Percentiles rank a stretch among this genome's conserved stretches.
Conservation (phyloP, 2,888 invertebrate species). For the Gastrophysa polygoni region DNA sequence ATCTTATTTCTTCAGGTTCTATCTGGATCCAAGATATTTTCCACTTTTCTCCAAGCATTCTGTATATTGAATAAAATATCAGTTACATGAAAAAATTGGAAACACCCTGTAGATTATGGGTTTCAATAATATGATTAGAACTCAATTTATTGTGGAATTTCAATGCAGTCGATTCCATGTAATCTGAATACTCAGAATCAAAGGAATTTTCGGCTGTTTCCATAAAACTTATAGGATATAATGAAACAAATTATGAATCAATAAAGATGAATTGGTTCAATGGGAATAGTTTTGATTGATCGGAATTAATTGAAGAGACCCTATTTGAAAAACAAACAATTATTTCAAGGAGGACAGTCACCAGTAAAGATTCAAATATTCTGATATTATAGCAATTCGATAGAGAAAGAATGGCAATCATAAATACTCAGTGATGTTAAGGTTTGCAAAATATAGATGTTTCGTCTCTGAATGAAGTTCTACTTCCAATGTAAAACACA, state of each 20-base stretch:
- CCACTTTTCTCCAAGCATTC: too few relatives aligned
- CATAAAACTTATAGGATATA: too few relatives aligned
- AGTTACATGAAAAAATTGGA: too few relatives aligned
- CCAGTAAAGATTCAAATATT: neutral
- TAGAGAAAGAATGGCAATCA: neutral
- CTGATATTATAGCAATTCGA: neutral
- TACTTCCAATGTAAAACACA: constrained; percentile 21
- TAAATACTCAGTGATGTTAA: neutral
- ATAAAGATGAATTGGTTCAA: neutral
- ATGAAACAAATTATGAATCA: neutral
- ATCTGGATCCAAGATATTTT: too few relatives aligned
- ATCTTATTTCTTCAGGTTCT: too few relatives aligned
- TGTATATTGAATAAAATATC: too few relatives aligned
- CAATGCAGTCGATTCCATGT: too few relatives aligned
- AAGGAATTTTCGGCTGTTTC: too few relatives aligned
- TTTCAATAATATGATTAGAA: too few relatives aligned
- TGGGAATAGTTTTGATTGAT: neutral
- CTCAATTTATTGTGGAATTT: too few relatives aligned
- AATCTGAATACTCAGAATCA: too few relatives aligned
- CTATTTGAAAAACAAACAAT: neutral
- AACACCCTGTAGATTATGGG: too few relatives aligned
- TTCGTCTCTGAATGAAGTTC: constrained; percentile 22
- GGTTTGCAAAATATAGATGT: neutral
- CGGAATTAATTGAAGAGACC: neutral
- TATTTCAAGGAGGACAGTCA: neutral